phyloP scores from a whole-genome alignment of 2,888 invertebrate genomes.

The Campaea margaritaria region DNA sequence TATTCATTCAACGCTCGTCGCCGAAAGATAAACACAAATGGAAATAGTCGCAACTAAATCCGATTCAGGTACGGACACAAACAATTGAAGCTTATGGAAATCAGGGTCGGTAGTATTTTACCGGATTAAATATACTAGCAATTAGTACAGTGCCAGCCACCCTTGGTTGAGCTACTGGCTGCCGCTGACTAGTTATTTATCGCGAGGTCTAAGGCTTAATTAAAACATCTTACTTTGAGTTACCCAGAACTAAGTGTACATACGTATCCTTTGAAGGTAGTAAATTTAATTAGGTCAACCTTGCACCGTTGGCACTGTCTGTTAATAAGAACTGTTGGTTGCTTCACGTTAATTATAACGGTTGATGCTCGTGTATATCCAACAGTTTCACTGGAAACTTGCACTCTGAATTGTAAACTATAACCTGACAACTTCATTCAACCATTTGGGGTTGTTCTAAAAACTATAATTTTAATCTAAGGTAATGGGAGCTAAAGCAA shows the following conservation, averaged over 20 bases:
- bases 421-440: too few species aligned
- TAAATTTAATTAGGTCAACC: conserved; percentile 69
- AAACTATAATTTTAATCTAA: too few species aligned
- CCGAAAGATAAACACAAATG: conserved; percentile 72
- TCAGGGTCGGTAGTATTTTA: conserved; percentile 79
- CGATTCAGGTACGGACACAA: conserved; percentile 72
- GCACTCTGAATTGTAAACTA: too few species aligned
- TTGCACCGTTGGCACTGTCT: conserved; percentile 47
- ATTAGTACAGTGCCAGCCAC: conserved; percentile 75
- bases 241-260: conserved; percentile 60
- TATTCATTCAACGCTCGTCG: conserved; percentile 69
- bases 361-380: neutral
- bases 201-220: conserved; percentile 82
- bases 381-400: too few species aligned
- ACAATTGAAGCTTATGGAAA: conserved; percentile 84
- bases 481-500: too few species aligned
- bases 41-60: conserved; percentile 76
- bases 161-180: conserved; percentile 31
- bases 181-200: conserved; percentile 78
- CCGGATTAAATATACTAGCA: conserved; percentile 83
- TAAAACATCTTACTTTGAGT: conserved; percentile 82
- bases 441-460: too few species aligned
- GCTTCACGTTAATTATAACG: neutral
- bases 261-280: conserved; percentile 59
- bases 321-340: conserved; percentile 11